Base-by-base conservation (phyloP, 2,113 vertebrate genomes). In the Hyperopisus bebe region DNA sequence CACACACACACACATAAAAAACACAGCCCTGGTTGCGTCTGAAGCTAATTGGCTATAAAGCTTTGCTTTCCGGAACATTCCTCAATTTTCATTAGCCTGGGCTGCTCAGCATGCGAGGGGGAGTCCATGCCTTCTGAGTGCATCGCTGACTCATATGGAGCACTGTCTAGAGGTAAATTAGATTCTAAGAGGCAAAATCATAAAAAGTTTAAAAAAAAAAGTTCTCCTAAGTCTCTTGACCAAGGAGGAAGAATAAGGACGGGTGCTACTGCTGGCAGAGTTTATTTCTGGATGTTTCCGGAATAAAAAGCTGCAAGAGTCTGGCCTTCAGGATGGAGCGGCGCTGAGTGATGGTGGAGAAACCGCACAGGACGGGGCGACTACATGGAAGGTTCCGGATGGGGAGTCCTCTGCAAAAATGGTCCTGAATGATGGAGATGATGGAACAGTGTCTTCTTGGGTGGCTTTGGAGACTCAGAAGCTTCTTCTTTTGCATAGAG, bases 51-150 rank as follows among this genome's bases (percentile, higher is more conserved):
- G 3, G n/a, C 83, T 85, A 85, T 47, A 53, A 31, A 87, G 13
- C 85, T 87, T 51, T 31, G 11, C 50, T 87, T 47, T 87, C 85
- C 1, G 27, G 15, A 87, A 35, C 50, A 27, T 87, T 53, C 85
- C 53, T 55, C 85, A 87, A 87, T 87, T 53, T 87, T 35, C 85
- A 87, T 87, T 87, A 87, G 27, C 47, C 50, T 35, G 47, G 21
- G 27, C 47, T 35, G 85, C 50, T 87, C 85, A 87, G 85, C 85
- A 87, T 87, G 13, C 27, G 7, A 55, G 85, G 19, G n/a, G 50
- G 50, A 3, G 50, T 46, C 47, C 4, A 15, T 87, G 85, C 24
- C 31, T 87, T 87, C 48, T 5, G 85, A 87, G 85, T 55, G 85
- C 50, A 39, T 55, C 50, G 50, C n/a, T 87, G 85, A 87, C 27